Conservation (phyloP, 2,888 invertebrate species). For the Dicycla oo region DNA sequence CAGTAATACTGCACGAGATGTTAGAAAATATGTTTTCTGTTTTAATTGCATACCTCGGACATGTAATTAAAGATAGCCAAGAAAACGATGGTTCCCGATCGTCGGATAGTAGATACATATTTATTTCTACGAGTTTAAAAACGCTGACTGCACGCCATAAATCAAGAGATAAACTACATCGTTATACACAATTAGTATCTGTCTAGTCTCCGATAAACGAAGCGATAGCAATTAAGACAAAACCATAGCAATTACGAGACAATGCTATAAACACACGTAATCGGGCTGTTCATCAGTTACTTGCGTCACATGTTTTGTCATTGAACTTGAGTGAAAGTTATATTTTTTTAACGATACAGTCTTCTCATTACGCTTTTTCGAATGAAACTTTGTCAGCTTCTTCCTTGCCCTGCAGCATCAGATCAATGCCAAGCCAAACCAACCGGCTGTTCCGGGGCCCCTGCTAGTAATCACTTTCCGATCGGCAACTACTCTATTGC, state of each 20-base stretch:
- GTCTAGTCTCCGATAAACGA: slow-evolving; percentile 51
- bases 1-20: slow-evolving; percentile 1
- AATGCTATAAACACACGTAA: slow-evolving; percentile 61
- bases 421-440: no score
- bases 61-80: slow-evolving; percentile 31
- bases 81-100: slow-evolving; percentile 25
- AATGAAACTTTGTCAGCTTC: no score
- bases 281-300: slow-evolving; percentile 49
- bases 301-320: slow-evolving; percentile 66
- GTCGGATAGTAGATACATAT: slow-evolving; percentile 13
- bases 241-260: slow-evolving; percentile 59
- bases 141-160: slow-evolving; percentile 19
- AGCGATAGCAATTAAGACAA: slow-evolving; percentile 63
- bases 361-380: slow-evolving; percentile 59
- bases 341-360: slow-evolving; percentile 61
- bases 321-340: slow-evolving; percentile 77
- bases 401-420: no score
- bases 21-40: slow-evolving; percentile 38
- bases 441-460: no score
- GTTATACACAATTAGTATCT: slow-evolving; percentile 51
- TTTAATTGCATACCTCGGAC: slow-evolving; percentile 41
- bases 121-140: slow-evolving; percentile 42
- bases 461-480: no score
- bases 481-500: no score
- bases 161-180: slow-evolving; percentile 36